Evolutionary conservation across 1,140 invertebrate genomes (phyloP).

Genomic region (Oppia nitens): DNA sequence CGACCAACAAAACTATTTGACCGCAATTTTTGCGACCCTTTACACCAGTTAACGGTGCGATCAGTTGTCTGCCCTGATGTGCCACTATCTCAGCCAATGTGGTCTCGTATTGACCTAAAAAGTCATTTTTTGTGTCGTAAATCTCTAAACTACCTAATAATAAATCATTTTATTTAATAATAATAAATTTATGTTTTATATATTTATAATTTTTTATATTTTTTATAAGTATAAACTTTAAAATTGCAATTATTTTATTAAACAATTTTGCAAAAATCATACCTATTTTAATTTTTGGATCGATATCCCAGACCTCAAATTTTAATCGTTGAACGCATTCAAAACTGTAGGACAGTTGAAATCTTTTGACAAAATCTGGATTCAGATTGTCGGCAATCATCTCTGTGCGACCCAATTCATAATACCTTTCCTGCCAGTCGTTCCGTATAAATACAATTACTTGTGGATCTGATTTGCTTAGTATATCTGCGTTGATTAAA

Average conservation of each 20-base stretch:
- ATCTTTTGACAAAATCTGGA: conserved; percentile 35
- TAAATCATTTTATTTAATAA: no score
- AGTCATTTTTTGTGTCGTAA: conserved; percentile 28
- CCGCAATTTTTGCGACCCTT: not conserved
- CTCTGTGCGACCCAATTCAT: conserved; percentile 34
- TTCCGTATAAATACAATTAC: conserved; percentile 32
- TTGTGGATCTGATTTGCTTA: conserved; percentile 45
- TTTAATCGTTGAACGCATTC: conserved; percentile 30
- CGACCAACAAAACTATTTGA: conserved; percentile 28
- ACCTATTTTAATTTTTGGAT: not conserved
- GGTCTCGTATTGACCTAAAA: conserved; percentile 33
- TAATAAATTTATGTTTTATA: no score
- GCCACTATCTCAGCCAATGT: conserved; percentile 33
- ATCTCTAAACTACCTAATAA: not conserved
- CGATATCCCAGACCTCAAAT: conserved; percentile 25
- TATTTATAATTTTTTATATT: no score
- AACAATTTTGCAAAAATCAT: no score
- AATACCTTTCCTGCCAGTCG: not conserved
- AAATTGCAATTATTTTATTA: not conserved
- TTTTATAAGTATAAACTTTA: not conserved
- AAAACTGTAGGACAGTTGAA: conserved; percentile 36
- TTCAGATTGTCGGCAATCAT: conserved; percentile 35
- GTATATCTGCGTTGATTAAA: conserved; percentile 38
- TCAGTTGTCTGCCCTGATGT: conserved; percentile 18
- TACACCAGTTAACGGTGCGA: not conserved